phyloP scores from a whole-genome alignment of 2,888 invertebrate genomes.

The Agrochola circellaris region DNA sequence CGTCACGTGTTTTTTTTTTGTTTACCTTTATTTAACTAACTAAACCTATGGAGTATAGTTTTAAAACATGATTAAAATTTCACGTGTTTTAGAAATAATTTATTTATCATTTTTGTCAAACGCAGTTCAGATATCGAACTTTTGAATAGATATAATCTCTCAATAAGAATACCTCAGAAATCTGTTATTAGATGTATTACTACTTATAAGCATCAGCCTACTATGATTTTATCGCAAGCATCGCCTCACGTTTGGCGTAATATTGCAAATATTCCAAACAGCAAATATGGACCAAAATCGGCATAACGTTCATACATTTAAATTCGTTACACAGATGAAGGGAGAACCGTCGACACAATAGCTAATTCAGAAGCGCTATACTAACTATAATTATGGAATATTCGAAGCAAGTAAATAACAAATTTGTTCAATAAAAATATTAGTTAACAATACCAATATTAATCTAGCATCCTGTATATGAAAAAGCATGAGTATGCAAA shows the following conservation, averaged over 20 bases:
- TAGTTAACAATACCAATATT: conserved; percentile 24
- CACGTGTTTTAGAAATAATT: too few relatives aligned
- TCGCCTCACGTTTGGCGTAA: background rate
- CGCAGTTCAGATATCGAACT: background rate
- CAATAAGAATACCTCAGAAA: background rate
- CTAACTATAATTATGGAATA: conserved; percentile 27
- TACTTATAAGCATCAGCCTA: background rate
- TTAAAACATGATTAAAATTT: too few relatives aligned
- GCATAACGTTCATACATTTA: too few relatives aligned
- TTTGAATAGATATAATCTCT: background rate
- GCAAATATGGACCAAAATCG: background rate
- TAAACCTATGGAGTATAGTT: too few relatives aligned
- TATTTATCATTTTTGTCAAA: background rate
- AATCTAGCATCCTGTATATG: conserved; percentile 24
- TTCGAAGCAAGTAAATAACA: conserved; percentile 36
- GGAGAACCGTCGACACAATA: conserved; percentile 12
- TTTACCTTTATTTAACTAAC: too few relatives aligned
- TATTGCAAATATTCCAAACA: background rate
- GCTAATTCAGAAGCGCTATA: conserved; percentile 20
- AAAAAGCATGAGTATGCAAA: conserved; percentile 30
- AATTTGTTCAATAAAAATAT: conserved; percentile 21
- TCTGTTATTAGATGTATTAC: background rate
- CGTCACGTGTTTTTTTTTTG: too few relatives aligned
- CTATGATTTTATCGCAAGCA: background rate
- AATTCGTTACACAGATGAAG: conserved; percentile 40